Evolutionary conservation across 23 tunicate genomes (phyloP), one percentile per base, ranked within the genome.

Genomic region (Clavelina lepadiformis): DNA sequence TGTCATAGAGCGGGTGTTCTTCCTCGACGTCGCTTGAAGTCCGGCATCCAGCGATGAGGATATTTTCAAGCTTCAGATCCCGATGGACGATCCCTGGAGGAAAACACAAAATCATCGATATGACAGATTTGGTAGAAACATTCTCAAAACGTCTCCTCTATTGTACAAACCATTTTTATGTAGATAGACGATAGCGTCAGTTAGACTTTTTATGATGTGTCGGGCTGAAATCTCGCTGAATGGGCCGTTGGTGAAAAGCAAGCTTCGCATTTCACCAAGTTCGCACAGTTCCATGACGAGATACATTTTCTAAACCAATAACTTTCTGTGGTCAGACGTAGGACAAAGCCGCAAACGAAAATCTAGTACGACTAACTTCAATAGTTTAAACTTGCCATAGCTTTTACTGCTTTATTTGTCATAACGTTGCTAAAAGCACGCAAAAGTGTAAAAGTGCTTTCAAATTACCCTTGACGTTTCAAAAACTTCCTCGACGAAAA

Each of bases 31-130:
- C 79, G 29, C 72, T 76, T 0, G 86, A 34, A 50, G 74, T 62
- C 30, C 57, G 38, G 34, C 82, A 65, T 5, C 82, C 66, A 24
- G 81, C 82, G 22, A 93, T 67, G 28, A 93, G 63, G 28, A 93
- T 80, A 49, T 93, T 93, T 30, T 93, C 99, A 29, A 85, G 53
- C 47, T 93, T 93, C 65, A 93, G 61, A 59, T 93, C 99, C 6
- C 99, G 89, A 57, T 93, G 99, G 4, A 93, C 86, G 27, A 93
- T 85, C 27, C 85, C 94, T 88, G 79, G 8, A 61, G 47, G 22
- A 53, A 11, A 11, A 53, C 23, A 53, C 23, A 11, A 11, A 44
- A 11, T 11, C 11, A 44, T 11, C 49, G 15, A 44, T 44, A 15
- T 15, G 13, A 44, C 11, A 44, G 15, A 37, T 30, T 35, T 38